Evolutionary conservation across 2,113 vertebrate species (phyloP).

Genomic region (Gallinago paraguaiae): DNA sequence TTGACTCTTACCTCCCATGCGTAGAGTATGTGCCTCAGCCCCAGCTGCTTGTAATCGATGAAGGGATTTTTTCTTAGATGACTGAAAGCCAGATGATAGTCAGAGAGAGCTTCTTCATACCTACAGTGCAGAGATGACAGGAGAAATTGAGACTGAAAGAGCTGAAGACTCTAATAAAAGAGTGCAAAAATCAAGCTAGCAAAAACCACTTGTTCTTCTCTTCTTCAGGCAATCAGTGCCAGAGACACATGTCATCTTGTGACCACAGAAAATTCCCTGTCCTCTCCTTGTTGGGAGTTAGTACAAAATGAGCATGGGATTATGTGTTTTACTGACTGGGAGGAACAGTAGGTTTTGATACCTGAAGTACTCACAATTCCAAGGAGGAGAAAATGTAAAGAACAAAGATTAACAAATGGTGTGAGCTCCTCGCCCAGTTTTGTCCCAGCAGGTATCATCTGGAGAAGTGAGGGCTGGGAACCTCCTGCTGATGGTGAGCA

Average conservation of each 20-base stretch:
- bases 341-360: not conserved
- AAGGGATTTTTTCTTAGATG: constrained; percentile 82
- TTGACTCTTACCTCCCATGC: constrained; percentile 85
- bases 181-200: not conserved
- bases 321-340: not conserved
- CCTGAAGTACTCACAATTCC: not conserved
- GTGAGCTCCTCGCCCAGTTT: not conserved
- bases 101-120: constrained; percentile 82
- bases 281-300: not conserved
- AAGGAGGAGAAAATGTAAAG: not conserved
- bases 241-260: not conserved
- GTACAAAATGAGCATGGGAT: not conserved
- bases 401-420: not conserved
- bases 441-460: not conserved
- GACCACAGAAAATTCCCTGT: not conserved
- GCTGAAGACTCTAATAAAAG: not conserved
- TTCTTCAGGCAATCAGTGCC: not conserved
- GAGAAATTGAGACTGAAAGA: not conserved
- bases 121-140: constrained; percentile 51
- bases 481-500: not conserved
- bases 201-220: not conserved
- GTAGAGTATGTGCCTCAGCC: constrained; percentile 83
- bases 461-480: not conserved
- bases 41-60: constrained; percentile 91
- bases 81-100: constrained; percentile 82